These are phyloP conservation scores for Catostylus mosaicus DNA, from an alignment of 30 jellyfish, hydroid and myxozoan genomes.

Conservation along the genomic window DNA sequence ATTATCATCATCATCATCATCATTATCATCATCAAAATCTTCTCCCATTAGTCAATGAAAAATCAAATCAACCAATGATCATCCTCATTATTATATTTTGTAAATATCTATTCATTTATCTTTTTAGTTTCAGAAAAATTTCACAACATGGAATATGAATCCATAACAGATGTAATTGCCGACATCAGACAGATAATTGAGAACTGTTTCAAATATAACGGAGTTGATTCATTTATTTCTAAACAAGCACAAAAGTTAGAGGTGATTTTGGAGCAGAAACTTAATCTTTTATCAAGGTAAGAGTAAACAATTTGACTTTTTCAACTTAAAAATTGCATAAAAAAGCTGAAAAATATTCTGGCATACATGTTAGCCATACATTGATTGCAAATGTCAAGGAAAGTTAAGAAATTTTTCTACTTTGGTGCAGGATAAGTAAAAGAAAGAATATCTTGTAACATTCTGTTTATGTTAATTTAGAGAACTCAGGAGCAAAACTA, in stretches of 20 bases:
- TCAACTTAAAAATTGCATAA: too few relatives aligned
- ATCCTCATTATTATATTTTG: neutral
- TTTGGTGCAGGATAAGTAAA: too few relatives aligned
- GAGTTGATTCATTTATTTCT: constrained; percentile 60
- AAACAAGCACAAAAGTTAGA: constrained; percentile 85
- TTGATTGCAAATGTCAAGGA: neutral
- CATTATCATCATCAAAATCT: neutral
- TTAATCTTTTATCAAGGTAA: constrained; percentile 89
- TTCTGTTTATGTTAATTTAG: too few relatives aligned
- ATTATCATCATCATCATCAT: neutral
- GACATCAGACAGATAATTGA: constrained; percentile 83
- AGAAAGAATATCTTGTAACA: too few relatives aligned
- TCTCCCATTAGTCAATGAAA: neutral
- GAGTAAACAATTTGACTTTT: too few relatives aligned
- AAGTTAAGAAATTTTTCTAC: neutral
- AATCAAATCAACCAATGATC: neutral
- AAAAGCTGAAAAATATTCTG: too few relatives aligned
- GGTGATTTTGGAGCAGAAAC: constrained; percentile 81
- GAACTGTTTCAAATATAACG: constrained; percentile 72
- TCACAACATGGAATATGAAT: constrained; percentile 53
- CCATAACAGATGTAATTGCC: constrained; percentile 83
- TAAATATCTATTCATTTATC: too few relatives aligned
- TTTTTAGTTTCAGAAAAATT: constrained; percentile 77
- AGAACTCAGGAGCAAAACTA: constrained; percentile 65
- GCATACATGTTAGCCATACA: too few relatives aligned